These are phyloP conservation scores for Meleagris gallopavo DNA, from an alignment of 2,113 vertebrate genomes.

Conservation along the genomic window DNA sequence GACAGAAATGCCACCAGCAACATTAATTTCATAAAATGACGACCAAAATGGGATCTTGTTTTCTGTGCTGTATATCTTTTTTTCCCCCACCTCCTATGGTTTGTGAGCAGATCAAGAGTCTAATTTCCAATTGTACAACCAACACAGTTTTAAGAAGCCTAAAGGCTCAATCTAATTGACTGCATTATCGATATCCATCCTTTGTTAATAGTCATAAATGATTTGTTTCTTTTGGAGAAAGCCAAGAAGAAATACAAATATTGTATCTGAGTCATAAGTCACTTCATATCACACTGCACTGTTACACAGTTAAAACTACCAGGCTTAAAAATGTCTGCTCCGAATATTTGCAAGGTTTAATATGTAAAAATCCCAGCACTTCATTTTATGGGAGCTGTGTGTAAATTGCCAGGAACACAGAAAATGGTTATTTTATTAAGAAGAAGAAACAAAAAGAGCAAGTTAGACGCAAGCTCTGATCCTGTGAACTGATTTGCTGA, in stretches of 20 bases:
- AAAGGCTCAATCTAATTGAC: constrained; percentile 11
- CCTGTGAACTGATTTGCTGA: neutral
- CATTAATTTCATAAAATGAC: constrained; percentile 30
- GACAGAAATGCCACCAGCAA: constrained; percentile 39
- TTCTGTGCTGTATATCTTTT: neutral
- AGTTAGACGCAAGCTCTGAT: neutral
- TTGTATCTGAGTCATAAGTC: constrained; percentile 18
- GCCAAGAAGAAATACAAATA: neutral
- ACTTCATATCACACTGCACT: neutral
- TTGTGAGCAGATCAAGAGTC: constrained; percentile 17
- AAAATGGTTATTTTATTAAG: constrained; percentile 32
- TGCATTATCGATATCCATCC: neutral
- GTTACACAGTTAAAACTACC: neutral
- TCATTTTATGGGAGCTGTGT: neutral
- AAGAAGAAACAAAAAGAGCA: neutral
- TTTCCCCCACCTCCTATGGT: neutral
- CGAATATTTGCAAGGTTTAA: neutral
- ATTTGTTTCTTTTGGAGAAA: constrained; percentile 33
- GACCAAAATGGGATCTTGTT: constrained; percentile 10
- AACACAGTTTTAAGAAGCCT: constrained; percentile 16
- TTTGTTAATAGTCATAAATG: constrained; percentile 41
- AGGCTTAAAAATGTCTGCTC: neutral
- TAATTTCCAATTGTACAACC: neutral
- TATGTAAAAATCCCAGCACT: neutral
- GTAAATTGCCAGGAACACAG: neutral